Evolutionary conservation across 2,888 invertebrate species (phyloP), one percentile per base, ranked within the genome.

Genomic region (Anthrax anthrax): DNA sequence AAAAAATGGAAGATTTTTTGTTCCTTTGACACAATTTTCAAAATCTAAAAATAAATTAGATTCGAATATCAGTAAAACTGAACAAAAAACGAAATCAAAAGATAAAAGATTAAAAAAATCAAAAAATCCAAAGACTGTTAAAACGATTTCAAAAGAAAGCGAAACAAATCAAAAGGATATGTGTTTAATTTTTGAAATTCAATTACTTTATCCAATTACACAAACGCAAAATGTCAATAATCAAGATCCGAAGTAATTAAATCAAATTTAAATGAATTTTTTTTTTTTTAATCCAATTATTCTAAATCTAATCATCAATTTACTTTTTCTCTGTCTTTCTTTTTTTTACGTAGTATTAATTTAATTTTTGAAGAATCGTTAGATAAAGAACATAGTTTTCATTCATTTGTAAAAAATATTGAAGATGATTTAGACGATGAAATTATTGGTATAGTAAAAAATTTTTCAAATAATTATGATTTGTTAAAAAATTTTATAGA

Each of bases 401-500:
- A n/a, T n/a, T n/a, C n/a, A n/a, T n/a, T 32, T 12, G 12, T 32
- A 12, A 12, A 43, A 36, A 29, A 38, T 10, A 36, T 43, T 8
- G 39, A 48, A 39, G 18, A 18, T 6, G 46, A 48, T 34, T 46
- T 48, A n/a, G 46, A 48, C 34, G 29, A 48, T 43, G 34, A 48
- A 29, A 39, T 48, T 18, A 16, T 46, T 18, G 18, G 38, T 10
- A 43, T 43, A 13, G 9, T 48, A 10, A 37, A 48, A 37, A n/a
- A 37, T 3, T 4, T 46, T 17, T 42, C 43, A 18, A 8, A 17
- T 16, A 23, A 46, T 23, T 32, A 12, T 12, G 6, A 27, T 39
- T 10, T 27, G 39, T 9, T 10, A 18, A 32, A 17, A 32, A 17
- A 32, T 18, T 14, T 9, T 37, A 16, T 37, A n/a, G 5, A 32